Base-by-base conservation (phyloP, 2,113 vertebrate species). In the Sakesphorus luctuosus region DNA sequence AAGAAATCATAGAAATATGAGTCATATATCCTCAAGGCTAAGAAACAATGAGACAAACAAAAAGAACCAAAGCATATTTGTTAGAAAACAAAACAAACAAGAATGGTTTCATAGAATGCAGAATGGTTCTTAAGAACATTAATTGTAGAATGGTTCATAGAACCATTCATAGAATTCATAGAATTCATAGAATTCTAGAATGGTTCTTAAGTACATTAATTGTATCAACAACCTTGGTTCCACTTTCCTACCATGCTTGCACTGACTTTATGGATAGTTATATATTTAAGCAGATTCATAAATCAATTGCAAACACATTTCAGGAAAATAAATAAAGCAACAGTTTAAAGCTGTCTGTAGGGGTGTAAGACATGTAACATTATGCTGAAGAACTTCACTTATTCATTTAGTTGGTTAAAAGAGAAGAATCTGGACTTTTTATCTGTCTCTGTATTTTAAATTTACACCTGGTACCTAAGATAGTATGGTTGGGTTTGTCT, bases 391-490 rank as follows among this genome's bases (percentile, higher is more conserved):
- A 49, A 73, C 6, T 49, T 75, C 9, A 31, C 21, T 52, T 44
- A 13, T 4, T 53, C 21, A 58, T 62, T 62, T 92, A 62, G 13
- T 43, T 46, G 26, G 6, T 50, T 80, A 65, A 68, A 82, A 86
- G 59, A 90, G 20, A 78, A 81, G 65, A 76, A 90, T 6, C 28
- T 89, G 21, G 36, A 55, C 18, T n/a, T n/a, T n/a, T 19, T 72
- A 69, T 44, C 26, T 72, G 13, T 40, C 26, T 33, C 49, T 67
- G 46, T 91, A 91, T 86, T 89, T 87, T 93, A 96, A 94, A 83
- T 92, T 80, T 31, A 12, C 20, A 61, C 18, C 40, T 67, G 24
- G 38, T 52, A 88, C 0, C 0, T 73, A 38, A 88, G 55, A 66
- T 18, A 58, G 21, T 58, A 81, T 73, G 43, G 44, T 89, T 87